Conservation (phyloP, 2,113 vertebrate species). For the Podocnemis expansa region DNA sequence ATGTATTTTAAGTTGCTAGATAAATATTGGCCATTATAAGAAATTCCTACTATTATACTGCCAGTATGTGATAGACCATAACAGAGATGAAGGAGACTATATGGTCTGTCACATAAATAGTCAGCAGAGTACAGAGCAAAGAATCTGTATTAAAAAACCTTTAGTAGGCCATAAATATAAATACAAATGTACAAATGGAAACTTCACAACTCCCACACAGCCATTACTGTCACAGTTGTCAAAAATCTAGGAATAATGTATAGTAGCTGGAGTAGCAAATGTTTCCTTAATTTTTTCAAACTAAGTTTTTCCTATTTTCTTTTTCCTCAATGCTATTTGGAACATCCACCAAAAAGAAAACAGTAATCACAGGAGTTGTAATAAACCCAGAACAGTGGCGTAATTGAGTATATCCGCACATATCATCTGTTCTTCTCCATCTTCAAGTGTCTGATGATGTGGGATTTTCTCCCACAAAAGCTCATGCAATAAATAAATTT, state of each 20-base stretch:
- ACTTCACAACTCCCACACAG: neutral
- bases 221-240: conserved; percentile 28
- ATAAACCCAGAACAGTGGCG: too few relatives aligned
- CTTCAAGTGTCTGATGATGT: too few relatives aligned
- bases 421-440: too few relatives aligned
- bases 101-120: neutral
- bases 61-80: neutral
- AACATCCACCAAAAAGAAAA: too few relatives aligned
- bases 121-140: neutral
- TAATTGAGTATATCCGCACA: too few relatives aligned
- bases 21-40: neutral
- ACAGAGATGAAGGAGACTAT: neutral
- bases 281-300: neutral
- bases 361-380: too few relatives aligned
- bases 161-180: conserved; percentile 3
- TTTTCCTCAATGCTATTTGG: accelerated
- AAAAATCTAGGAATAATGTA: conserved; percentile 33
- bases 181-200: neutral
- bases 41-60: neutral
- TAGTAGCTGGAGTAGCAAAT: neutral
- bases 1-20: neutral
- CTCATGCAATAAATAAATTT: too few relatives aligned
- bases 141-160: neutral
- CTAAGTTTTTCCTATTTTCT: neutral
- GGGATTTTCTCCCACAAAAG: too few relatives aligned